These are phyloP conservation scores for Gymnothorax javanicus DNA, from an alignment of 2,797 vertebrate species.

Conservation along the genomic window DNA sequence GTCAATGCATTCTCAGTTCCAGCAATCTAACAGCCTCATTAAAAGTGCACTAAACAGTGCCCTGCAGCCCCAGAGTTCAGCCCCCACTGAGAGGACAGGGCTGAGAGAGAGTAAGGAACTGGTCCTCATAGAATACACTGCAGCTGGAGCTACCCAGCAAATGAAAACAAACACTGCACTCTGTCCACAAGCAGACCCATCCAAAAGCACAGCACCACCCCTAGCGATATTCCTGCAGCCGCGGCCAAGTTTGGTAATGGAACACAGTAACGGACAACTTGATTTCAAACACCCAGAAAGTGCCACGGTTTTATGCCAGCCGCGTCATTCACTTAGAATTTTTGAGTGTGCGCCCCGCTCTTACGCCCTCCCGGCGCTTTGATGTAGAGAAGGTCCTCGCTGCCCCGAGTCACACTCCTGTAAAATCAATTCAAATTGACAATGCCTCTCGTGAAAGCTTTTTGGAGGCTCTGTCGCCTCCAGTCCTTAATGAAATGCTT, in stretches of 20 bases:
- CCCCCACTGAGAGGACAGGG: conserved; percentile 59
- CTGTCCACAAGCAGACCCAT: conserved; percentile 36
- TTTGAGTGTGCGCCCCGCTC: not conserved
- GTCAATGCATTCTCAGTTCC: conserved; percentile 64
- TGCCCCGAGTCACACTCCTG: not conserved
- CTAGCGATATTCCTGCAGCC: conserved; percentile 50
- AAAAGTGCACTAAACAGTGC: conserved; percentile 67
- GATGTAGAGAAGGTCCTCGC: not conserved
- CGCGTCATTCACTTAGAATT: not conserved
- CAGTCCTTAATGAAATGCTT: not conserved
- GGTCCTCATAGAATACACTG: conserved; percentile 48
- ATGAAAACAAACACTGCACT: conserved; percentile 53
- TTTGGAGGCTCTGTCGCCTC: not conserved
- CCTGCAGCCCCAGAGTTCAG: conserved; percentile 49
- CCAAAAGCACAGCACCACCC: conserved; percentile 54
- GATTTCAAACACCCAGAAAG: conserved; percentile 30
- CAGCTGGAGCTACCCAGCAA: conserved; percentile 61
- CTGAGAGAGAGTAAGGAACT: conserved; percentile 62
- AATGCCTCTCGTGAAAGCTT: not conserved
- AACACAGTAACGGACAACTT: conserved; percentile 57
- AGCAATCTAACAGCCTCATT: conserved; percentile 69
- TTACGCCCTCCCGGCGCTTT: not conserved
- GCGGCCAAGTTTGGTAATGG: conserved; percentile 50
- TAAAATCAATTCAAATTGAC: not conserved
- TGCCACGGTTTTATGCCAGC: not conserved